phyloP scores from a whole-genome alignment of 2,113 vertebrate species.

The Aspidoscelis tigris region DNA sequence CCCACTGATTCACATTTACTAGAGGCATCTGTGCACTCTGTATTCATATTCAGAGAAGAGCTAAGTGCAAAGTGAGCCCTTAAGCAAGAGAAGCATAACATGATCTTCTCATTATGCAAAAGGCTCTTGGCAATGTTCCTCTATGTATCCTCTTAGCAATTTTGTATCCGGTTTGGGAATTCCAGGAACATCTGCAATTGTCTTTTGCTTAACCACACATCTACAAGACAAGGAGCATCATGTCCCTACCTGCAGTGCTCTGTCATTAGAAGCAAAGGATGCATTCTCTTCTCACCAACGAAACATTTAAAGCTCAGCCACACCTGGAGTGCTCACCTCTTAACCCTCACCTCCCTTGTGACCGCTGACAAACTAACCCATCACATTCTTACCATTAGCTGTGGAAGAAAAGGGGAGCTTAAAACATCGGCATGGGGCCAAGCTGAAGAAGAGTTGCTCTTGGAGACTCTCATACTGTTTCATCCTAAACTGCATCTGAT shows the following conservation, averaged over 20 bases:
- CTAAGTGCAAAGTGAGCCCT: not conserved
- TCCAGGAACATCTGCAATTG: slow-evolving; percentile 76
- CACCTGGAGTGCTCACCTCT: slow-evolving; percentile 72
- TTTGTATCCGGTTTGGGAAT: slow-evolving; percentile 77
- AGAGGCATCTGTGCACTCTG: not conserved
- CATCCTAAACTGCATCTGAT: not conserved
- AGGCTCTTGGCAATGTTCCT: slow-evolving; percentile 56
- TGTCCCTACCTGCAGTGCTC: slow-evolving; percentile 81
- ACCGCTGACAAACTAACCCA: slow-evolving; percentile 5
- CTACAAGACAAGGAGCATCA: slow-evolving; percentile 67
- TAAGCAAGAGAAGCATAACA: slow-evolving; percentile 5
- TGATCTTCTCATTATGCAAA: slow-evolving; percentile 31
- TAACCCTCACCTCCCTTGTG: not conserved
- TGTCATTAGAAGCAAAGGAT: slow-evolving; percentile 76
- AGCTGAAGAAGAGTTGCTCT: not conserved
- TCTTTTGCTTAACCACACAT: slow-evolving; percentile 70
- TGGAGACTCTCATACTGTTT: not conserved
- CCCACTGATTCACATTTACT: not conserved
- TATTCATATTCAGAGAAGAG: not conserved
- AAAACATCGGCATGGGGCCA: not conserved
- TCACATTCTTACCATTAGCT: slow-evolving; percentile 1
- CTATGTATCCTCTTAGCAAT: slow-evolving; percentile 70
- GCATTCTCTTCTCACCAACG: slow-evolving; percentile 68
- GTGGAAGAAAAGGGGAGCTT: not conserved
- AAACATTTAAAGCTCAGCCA: slow-evolving; percentile 67